A percentile compares a stretch with the other conserved stretches of the same genome.
phyloP scores from a whole-genome alignment of 2,113 vertebrate species.

The Tachysurus vachellii region DNA sequence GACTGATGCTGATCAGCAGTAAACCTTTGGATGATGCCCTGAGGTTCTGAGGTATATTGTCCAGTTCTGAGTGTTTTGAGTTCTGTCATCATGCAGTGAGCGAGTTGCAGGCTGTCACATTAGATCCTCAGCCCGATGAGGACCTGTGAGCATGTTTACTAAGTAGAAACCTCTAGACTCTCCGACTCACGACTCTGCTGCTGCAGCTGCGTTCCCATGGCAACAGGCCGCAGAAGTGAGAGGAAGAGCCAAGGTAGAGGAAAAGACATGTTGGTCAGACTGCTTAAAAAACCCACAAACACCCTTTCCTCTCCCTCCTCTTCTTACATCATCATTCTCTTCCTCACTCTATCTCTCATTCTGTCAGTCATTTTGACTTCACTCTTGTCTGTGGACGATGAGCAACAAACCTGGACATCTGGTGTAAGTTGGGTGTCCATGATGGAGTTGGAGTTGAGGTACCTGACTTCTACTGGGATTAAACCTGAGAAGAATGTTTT shows the following conservation, averaged over 20 bases:
- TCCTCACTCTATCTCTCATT: not conserved
- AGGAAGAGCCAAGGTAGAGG: slow-evolving; percentile 50
- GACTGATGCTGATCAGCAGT: not conserved
- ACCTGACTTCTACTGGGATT: not conserved
- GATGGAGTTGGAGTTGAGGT: not conserved
- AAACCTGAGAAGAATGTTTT: not conserved
- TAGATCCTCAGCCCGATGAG: slow-evolving; percentile 43
- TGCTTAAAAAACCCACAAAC: slow-evolving; percentile 36
- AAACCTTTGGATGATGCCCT: not conserved
- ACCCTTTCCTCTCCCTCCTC: slow-evolving; percentile 13
- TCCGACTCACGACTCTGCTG: slow-evolving; percentile 51
- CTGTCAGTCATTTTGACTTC: slow-evolving; percentile 1
- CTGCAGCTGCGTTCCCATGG: slow-evolving; percentile 58
- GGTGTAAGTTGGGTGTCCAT: not conserved
- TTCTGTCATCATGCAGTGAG: not conserved
- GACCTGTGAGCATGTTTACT: slow-evolving; percentile 50
- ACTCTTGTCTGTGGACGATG: not conserved
- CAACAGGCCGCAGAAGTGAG: slow-evolving; percentile 54
- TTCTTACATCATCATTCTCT: not conserved
- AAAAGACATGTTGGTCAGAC: slow-evolving; percentile 35
- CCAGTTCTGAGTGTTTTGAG: not conserved
- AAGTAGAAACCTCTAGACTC: slow-evolving; percentile 53
- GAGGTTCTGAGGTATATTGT: not conserved
- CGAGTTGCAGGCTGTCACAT: slow-evolving; percentile 29
- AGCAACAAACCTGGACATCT: not conserved